Conservation (phyloP, 2,797 vertebrate species). For the Myoxocephalus aenaeus region DNA sequence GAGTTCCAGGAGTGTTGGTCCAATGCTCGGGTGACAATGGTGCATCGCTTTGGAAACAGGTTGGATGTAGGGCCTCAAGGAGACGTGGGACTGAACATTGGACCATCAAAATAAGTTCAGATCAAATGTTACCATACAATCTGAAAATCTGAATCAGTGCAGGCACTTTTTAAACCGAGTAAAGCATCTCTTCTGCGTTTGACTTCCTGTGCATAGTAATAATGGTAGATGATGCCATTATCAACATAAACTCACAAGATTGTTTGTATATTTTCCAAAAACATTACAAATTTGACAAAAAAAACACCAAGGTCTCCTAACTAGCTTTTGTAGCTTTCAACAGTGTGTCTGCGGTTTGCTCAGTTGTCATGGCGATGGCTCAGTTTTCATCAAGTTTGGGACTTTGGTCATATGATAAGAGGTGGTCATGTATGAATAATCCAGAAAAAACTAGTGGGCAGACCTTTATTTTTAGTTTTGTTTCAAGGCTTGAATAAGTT, state of each 20-base stretch:
- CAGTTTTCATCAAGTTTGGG: neutral
- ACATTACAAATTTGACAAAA: too few relatives aligned
- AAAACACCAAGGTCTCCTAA: neutral
- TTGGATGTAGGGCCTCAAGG: neutral
- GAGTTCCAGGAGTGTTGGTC: neutral
- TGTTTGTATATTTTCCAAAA: too few relatives aligned
- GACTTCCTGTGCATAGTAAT: neutral
- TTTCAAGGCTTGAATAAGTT: neutral
- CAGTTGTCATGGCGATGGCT: slow-evolving; percentile 10
- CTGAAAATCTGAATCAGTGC: neutral
- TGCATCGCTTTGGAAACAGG: neutral
- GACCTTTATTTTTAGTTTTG: neutral
- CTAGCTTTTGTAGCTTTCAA: neutral
- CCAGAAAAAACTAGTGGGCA: neutral
- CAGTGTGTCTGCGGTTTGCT: neutral
- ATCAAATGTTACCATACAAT: neutral
- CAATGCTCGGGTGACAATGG: neutral
- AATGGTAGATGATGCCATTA: neutral
- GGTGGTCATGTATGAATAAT: neutral
- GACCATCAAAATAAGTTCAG: neutral
- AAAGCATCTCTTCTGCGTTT: slow-evolving; percentile 3
- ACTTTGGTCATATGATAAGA: neutral
- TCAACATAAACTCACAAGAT: neutral
- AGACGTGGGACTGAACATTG: neutral
- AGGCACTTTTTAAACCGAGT: neutral